These are phyloP conservation scores for Drosophila testacea DNA, from an alignment of 2,888 invertebrate species.

Conservation along the genomic window DNA sequence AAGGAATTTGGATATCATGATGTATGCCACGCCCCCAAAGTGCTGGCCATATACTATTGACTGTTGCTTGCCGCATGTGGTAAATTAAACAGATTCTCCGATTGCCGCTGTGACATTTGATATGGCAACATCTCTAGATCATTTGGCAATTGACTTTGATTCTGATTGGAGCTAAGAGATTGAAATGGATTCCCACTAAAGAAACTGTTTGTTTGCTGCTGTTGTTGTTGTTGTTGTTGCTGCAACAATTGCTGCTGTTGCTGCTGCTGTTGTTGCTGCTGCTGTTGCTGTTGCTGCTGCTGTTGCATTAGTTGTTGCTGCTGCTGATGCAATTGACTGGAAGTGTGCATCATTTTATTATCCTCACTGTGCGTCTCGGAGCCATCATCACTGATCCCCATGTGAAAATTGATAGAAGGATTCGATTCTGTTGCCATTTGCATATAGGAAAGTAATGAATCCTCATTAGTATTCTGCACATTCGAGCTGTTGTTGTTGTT, in stretches of 20 bases:
- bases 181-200: conserved; percentile 74
- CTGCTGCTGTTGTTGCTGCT: conserved; percentile 34
- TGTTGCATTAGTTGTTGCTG: conserved; percentile 55
- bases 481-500: conserved; percentile 57
- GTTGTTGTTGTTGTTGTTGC: conserved; percentile 55
- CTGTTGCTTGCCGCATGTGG: conserved; percentile 68
- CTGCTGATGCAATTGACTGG: conserved; percentile 53
- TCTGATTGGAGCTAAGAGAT: conserved; percentile 58
- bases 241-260: conserved; percentile 57
- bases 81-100: conserved; percentile 84
- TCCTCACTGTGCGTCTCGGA: conserved; percentile 80
- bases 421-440: conserved; percentile 82
- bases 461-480: conserved; percentile 75
- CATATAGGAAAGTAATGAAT: conserved; percentile 84
- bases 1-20: conserved; percentile 29
- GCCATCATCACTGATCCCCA: conserved; percentile 82
- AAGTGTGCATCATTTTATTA: conserved; percentile 62
- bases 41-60: conserved; percentile 47
- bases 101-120: conserved; percentile 85
- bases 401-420: conserved; percentile 81
- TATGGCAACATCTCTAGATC: conserved; percentile 85
- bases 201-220: conserved; percentile 59
- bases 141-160: conserved; percentile 76
- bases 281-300: conserved; percentile 49
- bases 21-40: conserved; percentile 38